Evolutionary conservation across 2,113 vertebrate genomes (phyloP).

Genomic region (Sceloporus undulatus): DNA sequence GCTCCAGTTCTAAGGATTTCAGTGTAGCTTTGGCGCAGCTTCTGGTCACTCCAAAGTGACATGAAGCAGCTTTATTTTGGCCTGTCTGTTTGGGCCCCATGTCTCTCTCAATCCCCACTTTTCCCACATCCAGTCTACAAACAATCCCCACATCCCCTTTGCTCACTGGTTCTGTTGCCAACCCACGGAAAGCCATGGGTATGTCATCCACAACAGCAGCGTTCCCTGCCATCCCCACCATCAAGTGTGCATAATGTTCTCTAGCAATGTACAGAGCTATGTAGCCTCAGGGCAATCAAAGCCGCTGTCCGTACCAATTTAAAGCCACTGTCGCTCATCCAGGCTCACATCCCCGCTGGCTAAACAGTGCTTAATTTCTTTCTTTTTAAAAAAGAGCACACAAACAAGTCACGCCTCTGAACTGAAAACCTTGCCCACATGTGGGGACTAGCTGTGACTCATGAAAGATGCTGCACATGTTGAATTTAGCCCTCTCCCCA

Average conservation of each 20-base stretch:
- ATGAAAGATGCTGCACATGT: background rate
- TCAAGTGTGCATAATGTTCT: background rate
- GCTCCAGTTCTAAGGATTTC: no score
- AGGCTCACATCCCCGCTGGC: background rate
- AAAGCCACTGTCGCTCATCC: background rate
- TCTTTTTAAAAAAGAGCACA: no score
- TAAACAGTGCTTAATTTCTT: background rate
- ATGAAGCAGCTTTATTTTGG: background rate
- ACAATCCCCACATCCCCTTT: background rate
- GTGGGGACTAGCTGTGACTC: background rate
- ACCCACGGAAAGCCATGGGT: background rate
- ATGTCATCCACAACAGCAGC: background rate
- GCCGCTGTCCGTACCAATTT: slow-evolving; percentile 1
- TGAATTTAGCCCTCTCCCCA: background rate
- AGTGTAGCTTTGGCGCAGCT: no score
- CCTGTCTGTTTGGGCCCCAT: no score
- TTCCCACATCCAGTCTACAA: background rate
- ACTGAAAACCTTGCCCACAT: background rate
- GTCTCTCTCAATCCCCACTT: background rate
- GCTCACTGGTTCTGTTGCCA: background rate
- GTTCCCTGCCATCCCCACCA: background rate
- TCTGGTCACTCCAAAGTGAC: no score
- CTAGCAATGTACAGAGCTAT: background rate
- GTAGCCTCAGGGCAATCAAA: background rate
- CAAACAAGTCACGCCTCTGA: background rate